Base-by-base conservation (phyloP, 1,140 invertebrate genomes). In the Bathynomus jamesi region DNA sequence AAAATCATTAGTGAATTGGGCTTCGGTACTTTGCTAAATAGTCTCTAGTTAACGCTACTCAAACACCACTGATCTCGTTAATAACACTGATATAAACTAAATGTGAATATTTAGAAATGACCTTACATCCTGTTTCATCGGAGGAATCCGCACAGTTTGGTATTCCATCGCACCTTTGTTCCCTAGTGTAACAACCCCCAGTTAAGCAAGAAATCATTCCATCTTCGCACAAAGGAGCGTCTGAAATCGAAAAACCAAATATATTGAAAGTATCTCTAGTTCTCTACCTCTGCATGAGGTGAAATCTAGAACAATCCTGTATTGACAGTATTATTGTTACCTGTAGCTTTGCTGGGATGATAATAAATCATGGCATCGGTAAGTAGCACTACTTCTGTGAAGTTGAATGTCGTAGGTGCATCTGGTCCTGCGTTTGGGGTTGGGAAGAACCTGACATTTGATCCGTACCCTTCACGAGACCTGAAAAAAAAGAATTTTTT, bases 71-170 rank as follows among this genome's bases (percentile, higher is more conserved):
- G n/a, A n/a, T n/a, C n/a, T n/a, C n/a, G n/a, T n/a, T n/a, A n/a
- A n/a, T n/a, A n/a, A n/a, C n/a, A n/a, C n/a, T n/a, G n/a, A n/a
- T n/a, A n/a, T n/a, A n/a, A n/a, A n/a, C n/a, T n/a, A n/a, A n/a
- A n/a, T n/a, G n/a, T n/a, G n/a, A n/a, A n/a, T n/a, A n/a, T n/a
- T n/a, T n/a, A n/a, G n/a, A n/a, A n/a, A n/a, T n/a, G n/a, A n/a
- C n/a, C 81, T 81, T 79, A 84, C 84, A 85, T 61, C 80, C 79
- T 13, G 78, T 75, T 79, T 85, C 83, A 66, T 85, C 84, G 10
- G 80, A 81, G 11, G 79, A 78, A 77, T 85, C 83, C 0, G 71
- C 64, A 74, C 84, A 85, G 25, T 83, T 78, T 28, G 29, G 64
- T 24, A 71, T 69, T 5, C 82, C 82, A 69, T 85, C 82, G 72